phyloP scores from a whole-genome alignment of 1,140 invertebrate genomes.

The Archivesica marissinica region DNA sequence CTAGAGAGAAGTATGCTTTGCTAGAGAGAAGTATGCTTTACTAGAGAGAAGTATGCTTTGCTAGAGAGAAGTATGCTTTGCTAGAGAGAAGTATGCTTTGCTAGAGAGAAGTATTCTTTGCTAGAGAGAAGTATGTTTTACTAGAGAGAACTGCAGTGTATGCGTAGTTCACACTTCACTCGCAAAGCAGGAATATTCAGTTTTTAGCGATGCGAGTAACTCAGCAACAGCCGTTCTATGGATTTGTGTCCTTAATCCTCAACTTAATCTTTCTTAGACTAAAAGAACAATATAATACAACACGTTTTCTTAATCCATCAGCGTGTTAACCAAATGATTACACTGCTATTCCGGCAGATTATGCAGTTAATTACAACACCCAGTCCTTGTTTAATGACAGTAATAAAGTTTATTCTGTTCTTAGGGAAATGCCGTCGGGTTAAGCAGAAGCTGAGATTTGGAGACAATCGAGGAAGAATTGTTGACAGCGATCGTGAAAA shows the following conservation, averaged over 20 bases:
- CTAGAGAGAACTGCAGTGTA: too few species aligned
- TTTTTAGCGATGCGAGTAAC: constrained; percentile 16
- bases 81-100: too few species aligned
- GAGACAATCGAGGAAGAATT: too few species aligned
- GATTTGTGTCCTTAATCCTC: constrained; percentile 35
- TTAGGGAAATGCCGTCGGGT: background rate
- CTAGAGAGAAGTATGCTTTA: too few species aligned
- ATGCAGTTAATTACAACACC: constrained; percentile 32
- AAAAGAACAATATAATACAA: constrained; percentile 41
- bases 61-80: too few species aligned
- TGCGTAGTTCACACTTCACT: too few species aligned
- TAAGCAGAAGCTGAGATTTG: background rate
- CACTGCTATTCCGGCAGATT: constrained; percentile 21
- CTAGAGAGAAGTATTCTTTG: too few species aligned
- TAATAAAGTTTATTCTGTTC: constrained; percentile 8
- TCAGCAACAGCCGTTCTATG: constrained; percentile 30
- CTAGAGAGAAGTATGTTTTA: too few species aligned
- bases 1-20: too few species aligned
- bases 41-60: too few species aligned
- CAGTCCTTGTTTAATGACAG: constrained; percentile 17
- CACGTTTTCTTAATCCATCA: constrained; percentile 55
- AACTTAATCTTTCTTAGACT: constrained; percentile 42
- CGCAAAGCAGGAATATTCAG: too few species aligned
- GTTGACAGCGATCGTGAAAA: too few species aligned
- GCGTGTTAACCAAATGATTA: constrained; percentile 43